Evolutionary conservation across 2,797 vertebrate species (phyloP).

Genomic region (Coranthus polyacanthus): DNA sequence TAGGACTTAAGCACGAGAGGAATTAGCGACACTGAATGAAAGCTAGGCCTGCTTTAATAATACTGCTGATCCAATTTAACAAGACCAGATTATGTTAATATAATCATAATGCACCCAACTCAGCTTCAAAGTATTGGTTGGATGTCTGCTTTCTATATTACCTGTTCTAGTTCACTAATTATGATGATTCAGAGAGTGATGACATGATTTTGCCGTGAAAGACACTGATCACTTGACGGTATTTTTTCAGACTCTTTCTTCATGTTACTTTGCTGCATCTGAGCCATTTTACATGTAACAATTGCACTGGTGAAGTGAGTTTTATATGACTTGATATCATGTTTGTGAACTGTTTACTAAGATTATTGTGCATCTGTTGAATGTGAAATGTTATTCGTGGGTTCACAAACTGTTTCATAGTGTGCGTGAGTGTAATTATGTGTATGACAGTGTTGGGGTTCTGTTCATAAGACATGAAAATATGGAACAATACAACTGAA

Average conservation of each 20-base stretch:
- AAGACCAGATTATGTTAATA: conserved; percentile 78
- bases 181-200: conserved; percentile 45
- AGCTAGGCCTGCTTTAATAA: conserved; percentile 73
- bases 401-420: conserved; percentile 2
- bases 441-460: not conserved
- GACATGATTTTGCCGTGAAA: conserved; percentile 25
- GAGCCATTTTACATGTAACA: too few relatives aligned
- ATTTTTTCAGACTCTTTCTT: too few relatives aligned
- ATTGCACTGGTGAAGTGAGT: too few relatives aligned
- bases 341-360: too few relatives aligned
- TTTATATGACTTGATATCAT: too few relatives aligned
- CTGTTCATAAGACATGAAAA: conserved; percentile 7
- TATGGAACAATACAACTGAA: conserved; percentile 12
- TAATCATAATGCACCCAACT: conserved; percentile 71
- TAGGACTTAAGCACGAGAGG: conserved; percentile 69
- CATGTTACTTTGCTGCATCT: too few relatives aligned
- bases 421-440: not conserved
- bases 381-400: too few relatives aligned
- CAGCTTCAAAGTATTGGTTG: conserved; percentile 33
- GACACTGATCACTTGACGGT: conserved; percentile 10
- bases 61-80: conserved; percentile 78
- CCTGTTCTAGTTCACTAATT: conserved; percentile 60
- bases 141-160: conserved; percentile 57
- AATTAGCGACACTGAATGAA: conserved; percentile 74
- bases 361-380: too few relatives aligned